Base-by-base conservation (phyloP, 2,888 invertebrate species). In the Protophormia terraenovae region DNA sequence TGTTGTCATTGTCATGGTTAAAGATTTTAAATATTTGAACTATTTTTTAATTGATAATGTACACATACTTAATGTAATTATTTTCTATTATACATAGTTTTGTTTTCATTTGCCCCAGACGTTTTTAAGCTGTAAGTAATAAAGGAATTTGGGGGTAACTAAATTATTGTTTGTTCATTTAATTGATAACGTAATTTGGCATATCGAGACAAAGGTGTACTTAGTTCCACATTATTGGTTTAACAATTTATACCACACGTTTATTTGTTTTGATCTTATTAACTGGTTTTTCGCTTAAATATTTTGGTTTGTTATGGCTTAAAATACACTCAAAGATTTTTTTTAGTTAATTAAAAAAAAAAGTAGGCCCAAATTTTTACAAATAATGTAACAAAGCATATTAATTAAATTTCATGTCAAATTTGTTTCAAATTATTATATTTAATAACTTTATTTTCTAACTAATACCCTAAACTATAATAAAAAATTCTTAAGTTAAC, bases 181-280 rank as follows among this genome's bases (percentile, higher is more conserved):
- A 75, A 55, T 41, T 66, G 66, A 66, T 76, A 76, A 53, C 38
- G 53, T 29, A 76, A 41, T 66, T 66, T 55, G 19, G 16, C 29
- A 38, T 19, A 66, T 7, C 8, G 22, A 41, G 14, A 55, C 8
- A 5, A 29, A 72, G 41, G 55, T 24, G 14, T 14, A 35, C 35
- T 50, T 53, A 29, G 72, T 58, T 41, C 12, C 27, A 19, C 14
- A 24, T 27, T 72, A 41, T 29, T 45, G 60, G 12, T 72, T 45
- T 55, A 72, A 58, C 27, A 55, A 22, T 6, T 32, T 45, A 41
- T 55, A 38, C 29, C 5, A 1, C 50, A 64, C 19, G 29, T 45
- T 67, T 67, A 19, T 45, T 47, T 67, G 47, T 47, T 47, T 67
- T 47, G 14, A 32, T 32, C 3, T 67, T 47, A 29, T 27, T 27